Percentiles rank a stretch among this genome's conserved stretches.
These are phyloP conservation scores for Apantesis nais DNA, from an alignment of 2,888 invertebrate genomes.

Conservation along the genomic window DNA sequence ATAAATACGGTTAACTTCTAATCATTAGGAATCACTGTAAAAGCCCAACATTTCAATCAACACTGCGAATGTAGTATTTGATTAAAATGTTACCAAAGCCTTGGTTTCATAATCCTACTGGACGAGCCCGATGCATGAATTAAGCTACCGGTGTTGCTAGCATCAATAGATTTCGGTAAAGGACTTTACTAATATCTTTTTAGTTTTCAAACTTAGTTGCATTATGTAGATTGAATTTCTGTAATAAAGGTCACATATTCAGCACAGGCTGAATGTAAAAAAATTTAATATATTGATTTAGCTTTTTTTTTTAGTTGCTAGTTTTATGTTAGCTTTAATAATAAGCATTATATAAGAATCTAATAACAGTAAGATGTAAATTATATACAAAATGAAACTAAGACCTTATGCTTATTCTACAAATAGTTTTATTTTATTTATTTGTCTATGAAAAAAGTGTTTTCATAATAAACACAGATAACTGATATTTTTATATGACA, in stretches of 20 bases:
- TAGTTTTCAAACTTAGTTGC: no score
- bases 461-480: neutral
- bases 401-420: no score
- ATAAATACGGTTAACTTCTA: neutral
- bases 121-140: neutral
- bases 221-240: neutral
- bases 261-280: no score
- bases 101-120: neutral
- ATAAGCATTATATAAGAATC: no score
- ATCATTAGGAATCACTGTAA: neutral
- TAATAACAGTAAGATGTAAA: no score
- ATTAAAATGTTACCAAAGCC: neutral
- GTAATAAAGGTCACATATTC: no score
- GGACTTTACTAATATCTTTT: neutral
- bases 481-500: neutral
- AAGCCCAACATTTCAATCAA: neutral
- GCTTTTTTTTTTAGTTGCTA: no score
- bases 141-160: neutral
- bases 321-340: no score
- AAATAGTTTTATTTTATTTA: no score
- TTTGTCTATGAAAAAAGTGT: no score
- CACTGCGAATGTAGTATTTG: neutral
- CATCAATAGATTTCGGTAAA: neutral
- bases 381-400: no score
- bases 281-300: no score